Evolutionary conservation across 2,113 vertebrate genomes (phyloP), one percentile per base, ranked within the genome.

Genomic region (Chunga burmeisteri): DNA sequence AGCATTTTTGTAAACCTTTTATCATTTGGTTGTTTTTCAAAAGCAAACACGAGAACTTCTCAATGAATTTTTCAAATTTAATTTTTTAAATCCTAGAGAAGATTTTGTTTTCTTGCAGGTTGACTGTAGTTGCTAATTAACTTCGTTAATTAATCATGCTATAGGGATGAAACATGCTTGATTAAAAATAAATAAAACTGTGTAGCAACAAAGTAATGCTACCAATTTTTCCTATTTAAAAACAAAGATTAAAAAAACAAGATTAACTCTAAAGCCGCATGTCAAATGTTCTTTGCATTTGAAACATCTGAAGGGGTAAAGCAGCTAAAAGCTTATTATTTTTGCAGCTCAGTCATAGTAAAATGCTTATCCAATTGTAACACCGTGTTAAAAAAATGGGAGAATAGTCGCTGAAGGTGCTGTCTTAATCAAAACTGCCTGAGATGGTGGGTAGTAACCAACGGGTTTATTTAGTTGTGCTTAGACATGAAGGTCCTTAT

Each of bases 81-180:
- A 88, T 93, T 89, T 94, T 94, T 94, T 66, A 9, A 97, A 89
- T 88, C 86, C 70, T 90, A 18, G 78, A 86, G 94, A 68, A 83
- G 78, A 90, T 78, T 96, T 89, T 94, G 59, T 91, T 96, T 94
- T 83, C 81, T 73, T 93, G 75, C 75, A 90, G 94, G 81, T 93
- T 93, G 74, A 42, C 87, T 93, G 80, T 92, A 88, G 84, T 70
- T 90, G 67, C 87, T 96, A 93, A 97, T 96, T 93, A 95, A 79
- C 91, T 94, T 91, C 19, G 52, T 94, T 95, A 97, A 96, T 96
- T 96, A 95, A 94, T 83, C 78, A 79, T 88, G 75, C 61, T 90
- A 55, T 88, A 84, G 46, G 73, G 82, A 93, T 96, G 93, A 93
- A 93, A 79, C 80, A 94, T 66, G 44, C 88, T 93, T 95, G 94